Percentiles rank a stretch among this genome's conserved stretches.
Evolutionary conservation across 2,797 vertebrate genomes (phyloP).

Genomic region (Acanthiza pusilla): DNA sequence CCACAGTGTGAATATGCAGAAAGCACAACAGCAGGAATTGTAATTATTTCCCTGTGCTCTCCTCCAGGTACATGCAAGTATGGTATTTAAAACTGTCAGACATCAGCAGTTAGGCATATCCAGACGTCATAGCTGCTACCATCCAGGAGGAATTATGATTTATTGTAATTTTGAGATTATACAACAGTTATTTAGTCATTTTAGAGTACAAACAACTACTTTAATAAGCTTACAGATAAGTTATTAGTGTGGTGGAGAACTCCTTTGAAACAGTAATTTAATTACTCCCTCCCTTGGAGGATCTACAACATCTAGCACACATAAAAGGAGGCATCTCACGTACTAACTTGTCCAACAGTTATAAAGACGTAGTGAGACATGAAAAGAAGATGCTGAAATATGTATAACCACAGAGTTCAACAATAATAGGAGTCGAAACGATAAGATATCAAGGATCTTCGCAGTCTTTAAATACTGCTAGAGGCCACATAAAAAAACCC

Average conservation of each 20-base stretch:
- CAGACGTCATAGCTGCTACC: not conserved
- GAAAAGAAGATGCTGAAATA: conserved; percentile 42
- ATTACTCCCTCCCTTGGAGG: conserved; percentile 29
- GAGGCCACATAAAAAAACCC: not conserved
- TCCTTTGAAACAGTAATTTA: conserved; percentile 43
- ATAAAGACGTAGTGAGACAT: not conserved
- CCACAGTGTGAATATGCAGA: accelerated
- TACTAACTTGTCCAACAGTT: conserved; percentile 33
- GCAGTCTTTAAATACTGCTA: not conserved
- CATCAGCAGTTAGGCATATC: not conserved
- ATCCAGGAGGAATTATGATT: not conserved
- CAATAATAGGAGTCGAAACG: not conserved
- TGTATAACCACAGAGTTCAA: conserved; percentile 22
- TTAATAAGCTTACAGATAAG: conserved; percentile 32
- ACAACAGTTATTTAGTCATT: conserved; percentile 32
- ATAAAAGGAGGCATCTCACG: conserved; percentile 6
- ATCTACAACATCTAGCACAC: conserved; percentile 35
- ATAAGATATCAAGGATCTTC: not conserved
- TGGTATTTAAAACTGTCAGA: not conserved
- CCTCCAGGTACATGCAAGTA: not conserved
- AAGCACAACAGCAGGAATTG: not conserved
- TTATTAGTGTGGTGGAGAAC: not conserved
- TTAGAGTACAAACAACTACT: conserved; percentile 34
- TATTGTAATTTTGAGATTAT: conserved; percentile 28
- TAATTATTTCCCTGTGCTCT: not conserved